Evolutionary conservation across 2,113 vertebrate species (phyloP), one percentile per base, ranked within the genome.

Genomic region (Carettochelys insculpta): DNA sequence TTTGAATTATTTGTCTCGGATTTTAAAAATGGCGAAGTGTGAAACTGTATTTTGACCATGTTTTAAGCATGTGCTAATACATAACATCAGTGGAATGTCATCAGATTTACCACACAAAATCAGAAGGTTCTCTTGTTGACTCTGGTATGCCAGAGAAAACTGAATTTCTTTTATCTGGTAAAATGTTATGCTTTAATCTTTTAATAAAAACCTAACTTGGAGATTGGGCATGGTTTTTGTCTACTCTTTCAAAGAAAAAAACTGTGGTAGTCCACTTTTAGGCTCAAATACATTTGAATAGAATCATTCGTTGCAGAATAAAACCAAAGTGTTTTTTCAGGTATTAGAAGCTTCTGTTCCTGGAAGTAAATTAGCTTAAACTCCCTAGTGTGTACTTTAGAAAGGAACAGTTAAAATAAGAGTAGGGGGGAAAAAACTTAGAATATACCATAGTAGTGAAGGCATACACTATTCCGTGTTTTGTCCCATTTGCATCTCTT

Each of bases 121-220:
- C 85, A 89, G 88, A 87, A 92, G 52, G 87, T 96, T 80, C 80
- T 96, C 91, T 92, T 92, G 85, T 96, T 95, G 83, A 95, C 82
- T 82, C 92, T 93, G 93, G 95, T 94, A 94, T 77, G 91, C 94
- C 92, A 83, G 78, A 90, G 83, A 77, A 80, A 56, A 2, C 87
- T 84, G 71, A 90, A 93, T 90, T 94, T 94, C 90, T 88, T 94
- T 93, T 95, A 94, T 94, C 94, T 95, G 95, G 89, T 95, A 89
- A 97, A 89, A 95, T 95, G 95, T 92, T 95, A 94, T 92, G 95
- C 89, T 96, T 95, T 94, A 92, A 93, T 94, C 91, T 97, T 97
- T 96, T 97, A 96, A 97, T 97, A 97, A 97, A 97, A 95, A 88
- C 76, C 52, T 83, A 90, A 91, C 80, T 85, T 95, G 71, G 76